Conservation (phyloP, 2,888 invertebrate species). For the Spodoptera littoralis region DNA sequence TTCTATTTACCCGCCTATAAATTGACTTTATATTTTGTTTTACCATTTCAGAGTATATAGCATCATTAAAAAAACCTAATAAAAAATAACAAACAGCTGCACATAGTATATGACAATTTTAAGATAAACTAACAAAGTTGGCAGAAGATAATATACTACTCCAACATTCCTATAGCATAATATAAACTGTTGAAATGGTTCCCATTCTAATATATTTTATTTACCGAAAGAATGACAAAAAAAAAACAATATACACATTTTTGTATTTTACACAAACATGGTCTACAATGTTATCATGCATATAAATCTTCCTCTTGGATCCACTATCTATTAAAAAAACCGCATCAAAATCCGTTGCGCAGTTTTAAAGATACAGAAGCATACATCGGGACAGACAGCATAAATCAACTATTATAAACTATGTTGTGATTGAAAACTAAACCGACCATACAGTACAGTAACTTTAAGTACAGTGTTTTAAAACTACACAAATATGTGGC, state of each 20-base stretch:
- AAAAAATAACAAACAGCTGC: slow-evolving; percentile 80
- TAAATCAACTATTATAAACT: too few relatives aligned
- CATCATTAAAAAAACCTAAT: slow-evolving; percentile 81
- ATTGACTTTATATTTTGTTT: slow-evolving; percentile 71
- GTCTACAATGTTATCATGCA: background rate
- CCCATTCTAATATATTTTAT: slow-evolving; percentile 27
- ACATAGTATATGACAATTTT: slow-evolving; percentile 52
- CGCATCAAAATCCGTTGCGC: too few relatives aligned
- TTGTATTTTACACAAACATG: too few relatives aligned
- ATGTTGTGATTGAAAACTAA: too few relatives aligned
- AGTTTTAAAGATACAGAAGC: background rate
- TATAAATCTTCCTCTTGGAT: background rate
- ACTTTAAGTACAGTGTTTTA: too few relatives aligned
- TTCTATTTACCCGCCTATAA: slow-evolving; percentile 20
- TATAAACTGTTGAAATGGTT: slow-evolving; percentile 35
- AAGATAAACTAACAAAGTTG: slow-evolving; percentile 48
- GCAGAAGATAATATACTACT: slow-evolving; percentile 50
- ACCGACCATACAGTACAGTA: too few relatives aligned
- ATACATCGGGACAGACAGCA: too few relatives aligned
- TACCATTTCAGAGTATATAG: slow-evolving; percentile 86
- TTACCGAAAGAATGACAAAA: slow-evolving; percentile 24
- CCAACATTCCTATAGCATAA: slow-evolving; percentile 61
- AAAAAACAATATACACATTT: background rate
- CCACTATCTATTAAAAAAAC: too few relatives aligned
- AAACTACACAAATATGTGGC: too few relatives aligned